Evolutionary conservation across 2,113 vertebrate species (phyloP).

Genomic region (Calyptommatus sinebrachiatus): DNA sequence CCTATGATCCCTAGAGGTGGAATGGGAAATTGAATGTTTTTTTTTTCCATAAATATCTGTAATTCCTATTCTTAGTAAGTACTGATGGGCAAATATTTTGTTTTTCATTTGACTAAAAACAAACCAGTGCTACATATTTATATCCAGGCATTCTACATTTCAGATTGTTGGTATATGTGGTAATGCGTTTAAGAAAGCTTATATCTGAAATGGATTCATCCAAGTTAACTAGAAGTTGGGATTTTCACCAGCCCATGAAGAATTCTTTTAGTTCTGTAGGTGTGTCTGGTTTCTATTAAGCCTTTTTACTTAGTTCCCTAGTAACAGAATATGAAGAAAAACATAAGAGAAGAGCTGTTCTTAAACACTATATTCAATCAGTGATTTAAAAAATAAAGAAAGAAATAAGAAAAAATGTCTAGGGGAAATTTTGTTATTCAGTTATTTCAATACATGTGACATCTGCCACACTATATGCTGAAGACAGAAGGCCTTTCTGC

Average conservation of each 20-base stretch:
- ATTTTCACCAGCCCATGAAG: constrained; percentile 11
- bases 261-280: neutral
- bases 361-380: neutral
- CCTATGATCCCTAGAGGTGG: accelerated
- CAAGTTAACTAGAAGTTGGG: constrained; percentile 11
- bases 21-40: constrained; percentile 5
- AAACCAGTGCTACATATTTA: neutral
- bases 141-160: constrained; percentile 5
- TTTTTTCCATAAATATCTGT: neutral
- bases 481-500: no score
- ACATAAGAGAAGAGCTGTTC: neutral
- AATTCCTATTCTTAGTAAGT: neutral
- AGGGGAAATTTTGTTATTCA: neutral
- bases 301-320: neutral
- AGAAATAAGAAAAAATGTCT: neutral
- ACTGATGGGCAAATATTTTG: constrained; percentile 9
- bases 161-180: constrained; percentile 19
- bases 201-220: constrained; percentile 2
- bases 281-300: constrained; percentile 12
- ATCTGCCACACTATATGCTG: no score
- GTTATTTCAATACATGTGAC: neutral
- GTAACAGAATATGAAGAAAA: neutral
- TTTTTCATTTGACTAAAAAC: constrained; percentile 15
- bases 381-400: neutral
- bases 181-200: constrained; percentile 28